Conservation (phyloP, 2,888 invertebrate species). For the Drosophila kanekoi region DNA sequence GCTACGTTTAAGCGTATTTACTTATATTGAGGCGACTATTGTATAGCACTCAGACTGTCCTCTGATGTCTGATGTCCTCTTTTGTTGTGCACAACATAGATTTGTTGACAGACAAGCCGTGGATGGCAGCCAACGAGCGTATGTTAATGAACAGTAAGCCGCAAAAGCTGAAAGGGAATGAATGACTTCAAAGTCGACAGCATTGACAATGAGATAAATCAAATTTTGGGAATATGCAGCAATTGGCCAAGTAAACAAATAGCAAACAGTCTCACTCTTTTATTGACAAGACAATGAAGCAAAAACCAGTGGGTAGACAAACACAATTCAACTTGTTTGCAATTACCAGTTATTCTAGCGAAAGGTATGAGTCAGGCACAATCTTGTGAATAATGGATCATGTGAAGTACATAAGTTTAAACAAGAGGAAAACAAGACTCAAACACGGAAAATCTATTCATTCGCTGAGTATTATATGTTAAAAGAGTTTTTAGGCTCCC, state of each 20-base stretch:
- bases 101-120: constrained; percentile 44
- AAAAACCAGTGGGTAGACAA: constrained; percentile 12
- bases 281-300: constrained; percentile 38
- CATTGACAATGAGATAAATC: constrained; percentile 63
- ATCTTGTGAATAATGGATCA: not conserved
- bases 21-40: constrained; percentile 28
- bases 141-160: constrained; percentile 64
- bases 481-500: not conserved
- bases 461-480: not conserved
- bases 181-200: constrained; percentile 53
- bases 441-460: not conserved
- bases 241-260: constrained; percentile 59
- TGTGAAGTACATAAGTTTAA: not conserved
- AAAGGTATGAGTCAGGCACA: constrained; percentile 33
- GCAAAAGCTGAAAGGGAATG: constrained; percentile 5
- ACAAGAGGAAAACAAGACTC: not conserved
- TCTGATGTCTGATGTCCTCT: constrained; percentile 34
- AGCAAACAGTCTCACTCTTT: constrained; percentile 22
- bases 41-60: constrained; percentile 23
- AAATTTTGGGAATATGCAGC: constrained; percentile 52
- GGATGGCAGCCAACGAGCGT: constrained; percentile 20
- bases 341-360: constrained; percentile 15
- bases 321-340: constrained; percentile 10
- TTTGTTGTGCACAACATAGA: constrained; percentile 52
- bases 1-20: constrained; percentile 34